These are phyloP conservation scores for Apeltes quadracus DNA, from an alignment of 2,113 vertebrate genomes.

Conservation along the genomic window DNA sequence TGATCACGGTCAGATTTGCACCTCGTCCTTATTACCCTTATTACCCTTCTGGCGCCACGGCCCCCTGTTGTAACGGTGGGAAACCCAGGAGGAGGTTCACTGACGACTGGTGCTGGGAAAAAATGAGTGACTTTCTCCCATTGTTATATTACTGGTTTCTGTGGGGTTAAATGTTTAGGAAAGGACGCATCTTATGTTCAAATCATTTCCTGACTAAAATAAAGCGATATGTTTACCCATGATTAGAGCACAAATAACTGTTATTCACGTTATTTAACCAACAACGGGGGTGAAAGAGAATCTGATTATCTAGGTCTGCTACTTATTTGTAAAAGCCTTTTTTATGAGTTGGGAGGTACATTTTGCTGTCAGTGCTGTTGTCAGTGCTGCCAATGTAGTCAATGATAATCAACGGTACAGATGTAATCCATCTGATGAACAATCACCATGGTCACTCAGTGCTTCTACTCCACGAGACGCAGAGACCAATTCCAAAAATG, in stretches of 20 bases:
- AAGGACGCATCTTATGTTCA: too few species aligned
- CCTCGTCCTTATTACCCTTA: too few species aligned
- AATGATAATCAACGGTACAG: background rate
- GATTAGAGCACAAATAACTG: background rate
- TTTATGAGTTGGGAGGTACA: background rate
- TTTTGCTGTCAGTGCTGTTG: background rate
- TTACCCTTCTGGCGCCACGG: too few species aligned
- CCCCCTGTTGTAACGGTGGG: too few species aligned
- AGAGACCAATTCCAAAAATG: background rate
- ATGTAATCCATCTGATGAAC: background rate
- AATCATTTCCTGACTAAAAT: too few species aligned
- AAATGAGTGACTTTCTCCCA: too few species aligned
- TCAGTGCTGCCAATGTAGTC: background rate
- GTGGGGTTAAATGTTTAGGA: too few species aligned
- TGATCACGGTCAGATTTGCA: background rate
- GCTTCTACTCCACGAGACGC: background rate
- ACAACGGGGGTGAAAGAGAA: background rate
- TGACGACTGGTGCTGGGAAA: too few species aligned
- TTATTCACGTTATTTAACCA: background rate
- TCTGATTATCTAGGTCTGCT: background rate
- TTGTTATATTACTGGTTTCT: too few species aligned
- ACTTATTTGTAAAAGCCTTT: background rate
- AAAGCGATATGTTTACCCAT: too few species aligned
- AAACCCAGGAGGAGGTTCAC: too few species aligned
- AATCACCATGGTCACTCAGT: background rate